A percentile compares a stretch with the other conserved stretches of the same genome.
Evolutionary conservation across 2,797 vertebrate genomes (phyloP).

Genomic region (Pitangus sulphuratus): DNA sequence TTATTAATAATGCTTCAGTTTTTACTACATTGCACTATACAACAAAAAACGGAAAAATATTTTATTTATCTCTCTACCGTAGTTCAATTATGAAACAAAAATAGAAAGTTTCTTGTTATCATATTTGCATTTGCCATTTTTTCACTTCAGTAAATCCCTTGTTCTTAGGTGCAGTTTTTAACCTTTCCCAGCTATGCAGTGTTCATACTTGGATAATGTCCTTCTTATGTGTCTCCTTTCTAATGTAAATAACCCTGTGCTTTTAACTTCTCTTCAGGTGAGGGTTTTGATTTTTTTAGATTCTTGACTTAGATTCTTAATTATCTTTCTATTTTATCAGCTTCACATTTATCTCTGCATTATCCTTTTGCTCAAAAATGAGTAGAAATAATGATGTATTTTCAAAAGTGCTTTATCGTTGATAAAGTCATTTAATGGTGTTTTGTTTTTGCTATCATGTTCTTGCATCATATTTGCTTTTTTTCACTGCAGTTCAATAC

Average conservation of each 20-base stretch:
- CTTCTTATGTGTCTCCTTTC: background rate
- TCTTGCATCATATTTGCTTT: background rate
- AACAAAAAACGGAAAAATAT: background rate
- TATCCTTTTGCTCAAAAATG: background rate
- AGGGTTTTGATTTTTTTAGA: background rate
- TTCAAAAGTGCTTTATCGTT: background rate
- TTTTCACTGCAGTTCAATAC: background rate
- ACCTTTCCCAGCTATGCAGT: background rate
- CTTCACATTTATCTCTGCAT: background rate
- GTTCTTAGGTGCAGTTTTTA: background rate
- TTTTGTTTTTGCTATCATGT: background rate
- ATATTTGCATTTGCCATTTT: background rate
- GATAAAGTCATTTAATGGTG: background rate
- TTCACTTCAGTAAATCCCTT: conserved; percentile 3
- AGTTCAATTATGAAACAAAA: background rate
- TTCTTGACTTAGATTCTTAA: background rate
- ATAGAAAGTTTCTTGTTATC: background rate
- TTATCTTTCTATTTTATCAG: background rate
- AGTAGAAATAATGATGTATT: background rate
- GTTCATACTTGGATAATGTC: background rate
- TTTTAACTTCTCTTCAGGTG: conserved; percentile 18
- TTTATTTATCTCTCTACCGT: background rate
- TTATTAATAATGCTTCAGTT: background rate
- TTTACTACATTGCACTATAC: background rate
- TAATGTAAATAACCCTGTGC: conserved; percentile 12